Base-by-base conservation (phyloP, 2,113 vertebrate species). In the Actenoides lindsayi region DNA sequence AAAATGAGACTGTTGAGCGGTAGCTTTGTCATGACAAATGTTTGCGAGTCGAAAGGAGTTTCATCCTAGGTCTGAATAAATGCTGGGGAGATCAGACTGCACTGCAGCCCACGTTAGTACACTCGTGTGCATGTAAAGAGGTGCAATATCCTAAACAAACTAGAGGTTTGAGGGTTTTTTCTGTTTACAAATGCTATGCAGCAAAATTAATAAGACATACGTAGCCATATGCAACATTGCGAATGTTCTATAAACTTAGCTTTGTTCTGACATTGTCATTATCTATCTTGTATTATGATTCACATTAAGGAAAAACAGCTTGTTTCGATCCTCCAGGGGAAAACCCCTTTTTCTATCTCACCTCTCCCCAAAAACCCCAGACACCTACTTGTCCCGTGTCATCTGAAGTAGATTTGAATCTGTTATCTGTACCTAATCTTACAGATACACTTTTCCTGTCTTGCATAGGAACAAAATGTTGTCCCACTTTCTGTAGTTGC, bases 381-480 rank as follows among this genome's bases (percentile, higher is more conserved):
- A 94, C 87, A 93, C 85, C 87, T 92, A 93, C 81, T 89, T 93
- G 50, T 95, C 81, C 83, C 89, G 18, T 95, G 89, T 95, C 89
- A 93, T 89, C 62, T 94, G 54, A 92, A 79, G 50, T 37, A 69
- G 48, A 91, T 94, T 65, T 73, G 59, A 96, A 59, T 94, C 57
- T 91, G 23, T 87, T 94, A 92, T 94, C 93, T 92, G 17, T 80
- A 87, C 13, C 15, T 80, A 83, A 92, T 93, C 86, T 94, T 94
- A 71, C n/a, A 93, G 79, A 90, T 85, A 75, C 5, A 85, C 28
- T 94, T 94, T 96, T 97, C 67, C 89, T 96, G 74, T 94, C 93
- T 94, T 89, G 87, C 74, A 87, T 41, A 91, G 86, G 91, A 97
- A 93, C 83, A 94, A 92, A 91, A 89, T 69, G n/a, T 94, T 96